A percentile compares a stretch with the other conserved stretches of the same genome.
These are phyloP conservation scores for Neoniphon sammara DNA, from an alignment of 2,797 vertebrate species.

Conservation along the genomic window DNA sequence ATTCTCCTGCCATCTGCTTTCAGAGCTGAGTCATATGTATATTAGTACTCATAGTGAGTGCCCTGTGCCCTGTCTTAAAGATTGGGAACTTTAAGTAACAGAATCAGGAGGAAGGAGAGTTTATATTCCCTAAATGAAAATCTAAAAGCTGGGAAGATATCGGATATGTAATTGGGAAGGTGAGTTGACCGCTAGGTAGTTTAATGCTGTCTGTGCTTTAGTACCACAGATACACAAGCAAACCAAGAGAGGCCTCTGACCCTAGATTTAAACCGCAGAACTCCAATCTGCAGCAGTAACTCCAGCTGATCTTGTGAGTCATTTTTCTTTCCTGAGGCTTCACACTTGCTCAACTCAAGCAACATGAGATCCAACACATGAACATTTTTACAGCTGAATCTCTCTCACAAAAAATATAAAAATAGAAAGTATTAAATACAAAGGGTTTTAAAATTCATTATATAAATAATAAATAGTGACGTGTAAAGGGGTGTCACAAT, in stretches of 20 bases:
- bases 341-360: slow-evolving; percentile 18
- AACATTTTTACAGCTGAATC: too few relatives aligned
- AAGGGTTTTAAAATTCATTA: not conserved
- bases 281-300: slow-evolving; percentile 38
- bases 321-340: slow-evolving; percentile 17
- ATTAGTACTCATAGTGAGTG: slow-evolving; percentile 2
- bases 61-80: slow-evolving; percentile 5
- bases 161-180: too few relatives aligned
- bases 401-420: too few relatives aligned
- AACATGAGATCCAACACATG: not conserved
- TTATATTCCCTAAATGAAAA: too few relatives aligned
- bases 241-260: slow-evolving; percentile 8
- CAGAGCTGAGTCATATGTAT: slow-evolving; percentile 7
- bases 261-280: slow-evolving; percentile 4
- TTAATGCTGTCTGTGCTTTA: not conserved
- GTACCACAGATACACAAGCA: too few relatives aligned
- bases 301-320: slow-evolving; percentile 20
- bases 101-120: too few relatives aligned
- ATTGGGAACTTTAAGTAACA: not conserved
- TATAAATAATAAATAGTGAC: not conserved
- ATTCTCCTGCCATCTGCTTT: slow-evolving; percentile 61
- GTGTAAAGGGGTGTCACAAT: not conserved
- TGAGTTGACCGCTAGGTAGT: not conserved
- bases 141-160: too few relatives aligned
- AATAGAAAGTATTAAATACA: too few relatives aligned